A percentile compares a stretch with the other conserved stretches of the same genome.
These are phyloP conservation scores for Thinocorus orbignyianus DNA, from an alignment of 2,113 vertebrate genomes.

Conservation along the genomic window DNA sequence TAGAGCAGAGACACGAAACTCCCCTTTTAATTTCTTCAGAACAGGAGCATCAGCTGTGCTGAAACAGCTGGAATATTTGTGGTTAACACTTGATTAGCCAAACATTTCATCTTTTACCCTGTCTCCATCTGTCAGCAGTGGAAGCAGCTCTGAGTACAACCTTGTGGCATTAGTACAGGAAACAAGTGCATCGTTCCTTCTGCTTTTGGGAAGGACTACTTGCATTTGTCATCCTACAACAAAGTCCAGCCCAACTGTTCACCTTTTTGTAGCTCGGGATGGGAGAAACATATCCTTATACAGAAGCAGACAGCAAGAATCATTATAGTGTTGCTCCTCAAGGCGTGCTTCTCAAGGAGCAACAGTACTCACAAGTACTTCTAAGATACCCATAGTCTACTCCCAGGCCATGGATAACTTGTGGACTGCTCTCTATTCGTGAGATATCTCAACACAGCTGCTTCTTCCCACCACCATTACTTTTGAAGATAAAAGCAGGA, in stretches of 20 bases:
- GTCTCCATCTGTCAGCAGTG: background rate
- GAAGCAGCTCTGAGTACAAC: background rate
- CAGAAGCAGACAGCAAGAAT: background rate
- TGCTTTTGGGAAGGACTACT: background rate
- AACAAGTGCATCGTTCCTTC: background rate
- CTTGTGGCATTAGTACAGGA: background rate
- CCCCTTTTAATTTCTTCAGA: background rate
- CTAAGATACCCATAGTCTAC: background rate
- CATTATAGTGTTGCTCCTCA: background rate
- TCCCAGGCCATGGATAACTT: background rate
- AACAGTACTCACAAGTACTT: background rate
- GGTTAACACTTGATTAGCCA: background rate
- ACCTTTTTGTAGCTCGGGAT: background rate
- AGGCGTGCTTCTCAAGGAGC: background rate
- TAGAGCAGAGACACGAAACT: background rate
- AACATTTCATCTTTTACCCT: background rate
- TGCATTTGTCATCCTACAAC: background rate
- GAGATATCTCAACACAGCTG: background rate
- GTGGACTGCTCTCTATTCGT: background rate
- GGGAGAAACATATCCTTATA: background rate
- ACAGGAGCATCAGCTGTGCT: background rate
- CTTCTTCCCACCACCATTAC: background rate
- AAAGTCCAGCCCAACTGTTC: background rate
- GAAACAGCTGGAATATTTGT: slow-evolving; percentile 2
- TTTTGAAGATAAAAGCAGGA: background rate